A percentile compares a stretch with the other conserved stretches of the same genome.
Evolutionary conservation across 2,113 vertebrate species (phyloP).

Genomic region (Ursus arctos): DNA sequence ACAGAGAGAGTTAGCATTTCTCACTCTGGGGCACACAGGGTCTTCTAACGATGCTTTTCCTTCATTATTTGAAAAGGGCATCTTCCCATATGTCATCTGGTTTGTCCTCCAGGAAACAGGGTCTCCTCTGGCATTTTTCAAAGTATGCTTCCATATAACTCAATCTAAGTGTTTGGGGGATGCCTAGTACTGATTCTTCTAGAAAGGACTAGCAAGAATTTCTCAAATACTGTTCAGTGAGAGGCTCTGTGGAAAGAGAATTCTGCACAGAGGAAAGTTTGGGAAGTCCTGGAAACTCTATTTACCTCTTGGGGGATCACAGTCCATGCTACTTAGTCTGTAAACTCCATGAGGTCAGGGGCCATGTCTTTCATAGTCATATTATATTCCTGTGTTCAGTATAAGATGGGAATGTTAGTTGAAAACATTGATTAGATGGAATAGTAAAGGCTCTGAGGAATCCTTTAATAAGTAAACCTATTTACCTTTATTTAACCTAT

Average conservation of each 20-base stretch:
- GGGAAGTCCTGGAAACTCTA: neutral
- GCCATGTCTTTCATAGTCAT: neutral
- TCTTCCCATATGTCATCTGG: neutral
- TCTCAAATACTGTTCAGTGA: neutral
- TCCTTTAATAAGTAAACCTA: neutral
- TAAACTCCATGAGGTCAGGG: neutral
- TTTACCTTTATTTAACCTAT: neutral
- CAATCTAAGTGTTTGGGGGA: neutral
- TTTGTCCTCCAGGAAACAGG: conserved; percentile 48
- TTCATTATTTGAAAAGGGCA: conserved; percentile 30
- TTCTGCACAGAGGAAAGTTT: neutral
- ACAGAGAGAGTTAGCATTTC: neutral
- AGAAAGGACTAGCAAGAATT: neutral
- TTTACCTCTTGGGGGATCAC: neutral
- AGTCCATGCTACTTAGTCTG: neutral
- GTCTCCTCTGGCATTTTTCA: neutral
- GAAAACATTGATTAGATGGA: neutral
- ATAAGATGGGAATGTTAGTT: neutral
- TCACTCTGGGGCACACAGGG: neutral
- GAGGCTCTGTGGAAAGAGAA: neutral
- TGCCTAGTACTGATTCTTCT: neutral
- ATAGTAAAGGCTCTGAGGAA: neutral
- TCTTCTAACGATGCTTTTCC: neutral
- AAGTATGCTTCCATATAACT: neutral
- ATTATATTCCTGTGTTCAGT: neutral